Conservation (phyloP, 2,888 invertebrate genomes). For the Eudemis profundana region DNA sequence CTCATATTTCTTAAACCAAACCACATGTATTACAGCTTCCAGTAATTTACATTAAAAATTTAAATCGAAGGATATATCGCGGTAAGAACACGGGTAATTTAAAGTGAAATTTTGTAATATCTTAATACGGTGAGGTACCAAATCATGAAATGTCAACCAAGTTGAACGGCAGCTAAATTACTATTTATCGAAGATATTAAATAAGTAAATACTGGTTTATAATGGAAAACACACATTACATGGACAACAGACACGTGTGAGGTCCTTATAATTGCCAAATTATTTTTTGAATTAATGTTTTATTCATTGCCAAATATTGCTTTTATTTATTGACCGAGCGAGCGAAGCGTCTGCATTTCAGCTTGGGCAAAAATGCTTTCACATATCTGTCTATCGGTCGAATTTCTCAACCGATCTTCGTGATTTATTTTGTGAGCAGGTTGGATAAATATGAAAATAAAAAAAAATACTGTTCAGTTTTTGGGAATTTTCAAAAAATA, state of each 20-base stretch:
- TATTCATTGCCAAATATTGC: too few species aligned
- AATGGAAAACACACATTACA: neutral
- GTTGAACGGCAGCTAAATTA: neutral
- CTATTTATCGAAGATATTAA: neutral
- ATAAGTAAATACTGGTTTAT: neutral
- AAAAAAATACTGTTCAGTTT: too few species aligned
- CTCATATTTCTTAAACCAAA: constrained; percentile 54
- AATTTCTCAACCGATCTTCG: too few species aligned
- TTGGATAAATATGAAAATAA: too few species aligned
- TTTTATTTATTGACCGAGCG: too few species aligned
- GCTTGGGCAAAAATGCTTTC: too few species aligned
- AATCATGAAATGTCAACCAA: constrained; percentile 28
- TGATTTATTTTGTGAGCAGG: too few species aligned
- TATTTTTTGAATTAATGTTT: too few species aligned
- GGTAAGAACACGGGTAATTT: constrained; percentile 14
- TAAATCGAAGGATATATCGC: constrained; percentile 30
- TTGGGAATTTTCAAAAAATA: too few species aligned
- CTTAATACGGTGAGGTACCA: constrained; percentile 20
- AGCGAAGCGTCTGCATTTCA: too few species aligned
- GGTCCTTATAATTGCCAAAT: neutral
- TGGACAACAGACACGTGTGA: too few species aligned
- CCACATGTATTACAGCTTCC: constrained; percentile 33
- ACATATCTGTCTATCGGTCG: too few species aligned
- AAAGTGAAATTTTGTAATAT: constrained; percentile 24
- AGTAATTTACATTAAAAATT: constrained; percentile 33